Evolutionary conservation across 2,113 vertebrate species (phyloP).

Genomic region (Scolopax mira): DNA sequence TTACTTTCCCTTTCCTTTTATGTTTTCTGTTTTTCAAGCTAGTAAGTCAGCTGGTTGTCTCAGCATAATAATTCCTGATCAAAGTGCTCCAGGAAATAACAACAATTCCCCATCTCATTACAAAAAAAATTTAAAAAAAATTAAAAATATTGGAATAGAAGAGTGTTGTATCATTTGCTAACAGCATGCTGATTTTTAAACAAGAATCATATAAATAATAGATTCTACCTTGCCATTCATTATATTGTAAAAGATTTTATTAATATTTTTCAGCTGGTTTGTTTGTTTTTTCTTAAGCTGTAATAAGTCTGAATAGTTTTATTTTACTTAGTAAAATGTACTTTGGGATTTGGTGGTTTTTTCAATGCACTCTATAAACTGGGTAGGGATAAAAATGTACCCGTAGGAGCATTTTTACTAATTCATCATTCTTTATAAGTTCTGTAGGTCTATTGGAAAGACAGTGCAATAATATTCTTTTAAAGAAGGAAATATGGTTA

Average conservation of each 20-base stretch:
- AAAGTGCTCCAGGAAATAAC: neutral
- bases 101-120: neutral
- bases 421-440: neutral
- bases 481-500: neutral
- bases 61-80: neutral
- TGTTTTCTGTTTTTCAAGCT: neutral
- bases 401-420: neutral
- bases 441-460: neutral
- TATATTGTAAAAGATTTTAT: neutral
- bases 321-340: neutral
- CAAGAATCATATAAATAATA: neutral
- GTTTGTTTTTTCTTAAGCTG: neutral
- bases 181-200: conserved; percentile 12
- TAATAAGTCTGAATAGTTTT: neutral
- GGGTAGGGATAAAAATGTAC: neutral
- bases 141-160: neutral
- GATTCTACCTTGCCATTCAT: neutral
- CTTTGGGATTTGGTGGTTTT: neutral
- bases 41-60: neutral
- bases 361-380: neutral
- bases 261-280: neutral
- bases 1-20: neutral
- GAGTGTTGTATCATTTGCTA: neutral
- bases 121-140: neutral
- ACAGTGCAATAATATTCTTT: neutral